phyloP scores from a whole-genome alignment of 2,888 invertebrate genomes.

The Drosophila imparisetae region DNA sequence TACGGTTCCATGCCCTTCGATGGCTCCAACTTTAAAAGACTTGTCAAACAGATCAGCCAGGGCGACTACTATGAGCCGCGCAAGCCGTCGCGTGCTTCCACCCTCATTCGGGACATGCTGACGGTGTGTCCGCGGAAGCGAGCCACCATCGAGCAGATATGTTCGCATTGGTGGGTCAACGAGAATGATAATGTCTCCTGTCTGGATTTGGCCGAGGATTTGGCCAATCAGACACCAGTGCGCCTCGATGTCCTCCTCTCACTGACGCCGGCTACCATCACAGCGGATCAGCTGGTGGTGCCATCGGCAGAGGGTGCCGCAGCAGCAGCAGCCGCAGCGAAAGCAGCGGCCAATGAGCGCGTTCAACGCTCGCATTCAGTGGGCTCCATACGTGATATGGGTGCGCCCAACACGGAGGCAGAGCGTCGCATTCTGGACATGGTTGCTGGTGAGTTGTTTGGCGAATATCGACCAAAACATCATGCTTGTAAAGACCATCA shows the following conservation, averaged over 20 bases:
- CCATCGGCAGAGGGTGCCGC: slow-evolving; percentile 86
- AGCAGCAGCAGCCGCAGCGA: slow-evolving; percentile 80
- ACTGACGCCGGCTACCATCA: slow-evolving; percentile 92
- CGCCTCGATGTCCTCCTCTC: slow-evolving; percentile 94
- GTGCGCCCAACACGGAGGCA: slow-evolving; percentile 87
- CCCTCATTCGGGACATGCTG: slow-evolving; percentile 96
- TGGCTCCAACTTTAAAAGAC: slow-evolving; percentile 98
- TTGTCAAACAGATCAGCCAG: slow-evolving; percentile 98
- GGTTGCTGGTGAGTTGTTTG: slow-evolving; percentile 86
- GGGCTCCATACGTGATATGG: slow-evolving; percentile 90
- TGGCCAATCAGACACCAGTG: slow-evolving; percentile 96
- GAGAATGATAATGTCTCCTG: slow-evolving; percentile 92
- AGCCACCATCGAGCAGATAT: slow-evolving; percentile 97
- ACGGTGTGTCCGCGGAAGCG: slow-evolving; percentile 95
- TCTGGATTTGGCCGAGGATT: slow-evolving; percentile 92
- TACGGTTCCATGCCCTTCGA: slow-evolving; percentile 99
- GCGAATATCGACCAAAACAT: slow-evolving; percentile 8
- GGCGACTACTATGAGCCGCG: slow-evolving; percentile 99
- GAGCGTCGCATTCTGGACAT: slow-evolving; percentile 91
- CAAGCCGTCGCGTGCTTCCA: slow-evolving; percentile 96
- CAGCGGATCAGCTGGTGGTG: slow-evolving; percentile 90
- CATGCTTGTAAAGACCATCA: slow-evolving; percentile 50
- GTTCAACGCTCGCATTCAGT: slow-evolving; percentile 89
- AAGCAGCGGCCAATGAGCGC: slow-evolving; percentile 85
- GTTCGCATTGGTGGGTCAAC: slow-evolving; percentile 99